Evolutionary conservation across 2,113 vertebrate genomes (phyloP).

Genomic region (Labrus mixtus): DNA sequence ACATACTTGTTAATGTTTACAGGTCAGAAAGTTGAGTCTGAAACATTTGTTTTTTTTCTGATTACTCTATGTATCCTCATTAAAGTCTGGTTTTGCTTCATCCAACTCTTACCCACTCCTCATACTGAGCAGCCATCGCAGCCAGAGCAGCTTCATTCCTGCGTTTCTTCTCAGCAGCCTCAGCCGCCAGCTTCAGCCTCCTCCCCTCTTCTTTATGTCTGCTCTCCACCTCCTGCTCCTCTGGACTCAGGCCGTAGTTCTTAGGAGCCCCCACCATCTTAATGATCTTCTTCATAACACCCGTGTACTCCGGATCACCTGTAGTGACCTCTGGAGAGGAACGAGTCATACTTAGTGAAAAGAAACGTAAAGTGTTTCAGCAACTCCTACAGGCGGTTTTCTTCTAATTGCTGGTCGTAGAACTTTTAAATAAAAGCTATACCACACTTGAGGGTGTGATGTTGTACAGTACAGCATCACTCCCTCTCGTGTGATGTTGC

Average conservation of each 20-base stretch:
- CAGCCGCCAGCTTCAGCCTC: constrained; percentile 74
- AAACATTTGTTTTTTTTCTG: too few species aligned
- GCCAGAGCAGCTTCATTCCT: constrained; percentile 82
- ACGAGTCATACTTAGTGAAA: not conserved
- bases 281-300: constrained; percentile 84
- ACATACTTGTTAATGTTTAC: too few species aligned
- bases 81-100: not conserved
- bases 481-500: too few species aligned
- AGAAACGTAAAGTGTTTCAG: not conserved
- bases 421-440: too few species aligned
- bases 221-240: constrained; percentile 85
- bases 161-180: constrained; percentile 76
- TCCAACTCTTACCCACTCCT: constrained; percentile 90
- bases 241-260: constrained; percentile 88
- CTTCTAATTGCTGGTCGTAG: too few species aligned
- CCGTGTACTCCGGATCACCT: constrained; percentile 84
- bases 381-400: too few species aligned
- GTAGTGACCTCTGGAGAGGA: constrained; percentile 84
- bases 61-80: too few species aligned
- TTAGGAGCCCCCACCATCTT: constrained; percentile 85
- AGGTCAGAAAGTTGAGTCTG: too few species aligned
- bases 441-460: too few species aligned
- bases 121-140: constrained; percentile 83
- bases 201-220: constrained; percentile 76
- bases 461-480: too few species aligned